These are phyloP conservation scores for Laspeyria flexula DNA, from an alignment of 2,888 invertebrate species.

Conservation along the genomic window DNA sequence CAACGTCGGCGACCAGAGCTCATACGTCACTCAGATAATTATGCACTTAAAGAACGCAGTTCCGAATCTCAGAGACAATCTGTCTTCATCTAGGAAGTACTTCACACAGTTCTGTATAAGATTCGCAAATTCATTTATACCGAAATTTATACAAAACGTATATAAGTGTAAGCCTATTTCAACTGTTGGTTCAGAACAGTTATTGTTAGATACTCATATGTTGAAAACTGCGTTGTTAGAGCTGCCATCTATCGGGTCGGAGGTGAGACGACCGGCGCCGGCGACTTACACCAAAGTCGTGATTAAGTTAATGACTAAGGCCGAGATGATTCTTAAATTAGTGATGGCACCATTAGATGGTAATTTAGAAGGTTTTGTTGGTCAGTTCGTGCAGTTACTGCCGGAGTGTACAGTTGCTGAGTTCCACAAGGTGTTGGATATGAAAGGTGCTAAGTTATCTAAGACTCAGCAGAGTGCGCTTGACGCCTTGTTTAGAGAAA, in stretches of 20 bases:
- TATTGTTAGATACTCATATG: conserved; percentile 97
- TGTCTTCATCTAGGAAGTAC: conserved; percentile 97
- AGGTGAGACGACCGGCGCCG: conserved; percentile 95
- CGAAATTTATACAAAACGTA: conserved; percentile 95
- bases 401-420: conserved; percentile 96
- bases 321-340: conserved; percentile 99
- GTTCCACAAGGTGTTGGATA: conserved; percentile 97
- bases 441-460: conserved; percentile 91
- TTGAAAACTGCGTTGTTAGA: conserved; percentile 97
- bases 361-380: conserved; percentile 91
- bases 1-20: conserved; percentile 98
- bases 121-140: conserved; percentile 97
- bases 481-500: conserved; percentile 66
- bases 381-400: conserved; percentile 95
- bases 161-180: conserved; percentile 96
- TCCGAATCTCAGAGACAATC: conserved; percentile 95
- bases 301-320: conserved; percentile 96
- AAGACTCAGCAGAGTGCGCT: conserved; percentile 64
- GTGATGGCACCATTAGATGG: conserved; percentile 96
- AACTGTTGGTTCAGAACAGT: conserved; percentile 96
- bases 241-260: conserved; percentile 96
- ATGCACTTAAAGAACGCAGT: conserved; percentile 94
- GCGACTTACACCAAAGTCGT: conserved; percentile 94
- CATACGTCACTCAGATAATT: conserved; percentile 96
- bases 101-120: conserved; percentile 99